Conservation (phyloP, 2,888 invertebrate genomes). For the Clepsis dumicolana region DNA sequence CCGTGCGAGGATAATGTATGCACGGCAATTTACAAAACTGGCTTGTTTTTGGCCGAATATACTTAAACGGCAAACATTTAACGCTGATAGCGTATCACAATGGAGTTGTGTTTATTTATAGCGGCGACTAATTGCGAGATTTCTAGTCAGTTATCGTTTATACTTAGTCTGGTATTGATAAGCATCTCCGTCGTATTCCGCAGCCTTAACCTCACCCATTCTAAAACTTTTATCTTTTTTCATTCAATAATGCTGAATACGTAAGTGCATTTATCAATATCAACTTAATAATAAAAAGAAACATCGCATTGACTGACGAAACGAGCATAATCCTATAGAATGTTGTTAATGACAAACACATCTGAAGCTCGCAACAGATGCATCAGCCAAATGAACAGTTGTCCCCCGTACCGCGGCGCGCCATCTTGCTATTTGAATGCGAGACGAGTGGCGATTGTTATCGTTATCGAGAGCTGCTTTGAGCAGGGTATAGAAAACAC, state of each 20-base stretch:
- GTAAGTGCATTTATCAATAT: background rate
- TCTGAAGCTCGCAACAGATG: slow-evolving; percentile 12
- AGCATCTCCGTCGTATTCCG: background rate
- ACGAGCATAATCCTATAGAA: background rate
- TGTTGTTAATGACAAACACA: slow-evolving; percentile 12
- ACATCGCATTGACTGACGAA: background rate
- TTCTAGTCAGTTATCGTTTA: slow-evolving; percentile 7
- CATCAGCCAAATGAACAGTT: slow-evolving; percentile 18
- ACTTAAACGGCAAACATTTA: slow-evolving; percentile 38
- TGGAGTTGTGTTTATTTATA: slow-evolving; percentile 28
- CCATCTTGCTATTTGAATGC: slow-evolving; percentile 21
- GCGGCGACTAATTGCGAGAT: slow-evolving; percentile 22
- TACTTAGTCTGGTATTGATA: slow-evolving; percentile 19
- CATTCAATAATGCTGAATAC: background rate
- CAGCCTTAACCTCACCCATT: background rate
- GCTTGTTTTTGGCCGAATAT: slow-evolving; percentile 37
- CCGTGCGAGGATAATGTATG: slow-evolving; percentile 41
- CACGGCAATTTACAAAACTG: slow-evolving; percentile 41
- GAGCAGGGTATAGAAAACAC: background rate
- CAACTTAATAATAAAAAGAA: background rate
- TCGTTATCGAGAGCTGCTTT: slow-evolving; percentile 15
- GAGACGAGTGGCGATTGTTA: slow-evolving; percentile 15
- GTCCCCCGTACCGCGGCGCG: slow-evolving; percentile 10
- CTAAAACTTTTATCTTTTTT: background rate
- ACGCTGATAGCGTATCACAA: slow-evolving; percentile 38